These are phyloP conservation scores for Glaucidium brasilianum DNA, from an alignment of 2,113 vertebrate genomes.

Conservation along the genomic window DNA sequence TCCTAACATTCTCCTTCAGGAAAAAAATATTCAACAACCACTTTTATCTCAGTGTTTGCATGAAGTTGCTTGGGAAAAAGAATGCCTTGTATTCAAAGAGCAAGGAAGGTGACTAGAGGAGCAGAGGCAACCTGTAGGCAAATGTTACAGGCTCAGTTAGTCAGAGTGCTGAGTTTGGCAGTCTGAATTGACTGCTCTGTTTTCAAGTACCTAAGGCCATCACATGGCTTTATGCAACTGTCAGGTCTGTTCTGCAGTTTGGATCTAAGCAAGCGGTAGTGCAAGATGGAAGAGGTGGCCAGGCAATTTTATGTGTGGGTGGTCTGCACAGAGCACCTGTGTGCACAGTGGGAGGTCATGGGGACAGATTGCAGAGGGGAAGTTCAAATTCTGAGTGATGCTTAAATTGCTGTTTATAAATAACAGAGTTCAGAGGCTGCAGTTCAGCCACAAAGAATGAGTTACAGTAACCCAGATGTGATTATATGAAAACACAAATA, in stretches of 20 bases:
- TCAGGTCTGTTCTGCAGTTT: neutral
- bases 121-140: neutral
- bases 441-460: neutral
- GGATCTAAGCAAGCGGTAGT: neutral
- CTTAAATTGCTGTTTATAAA: neutral
- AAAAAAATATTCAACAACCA: neutral
- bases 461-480: neutral
- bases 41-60: neutral
- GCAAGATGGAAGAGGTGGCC: neutral
- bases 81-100: neutral
- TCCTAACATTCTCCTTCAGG: constrained; percentile 24
- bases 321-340: neutral
- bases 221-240: neutral
- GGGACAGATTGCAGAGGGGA: neutral
- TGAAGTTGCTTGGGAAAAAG: neutral
- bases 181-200: neutral
- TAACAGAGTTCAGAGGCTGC: neutral
- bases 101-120: neutral
- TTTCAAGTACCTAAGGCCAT: neutral
- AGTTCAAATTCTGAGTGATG: neutral
- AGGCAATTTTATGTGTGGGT: neutral
- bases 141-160: neutral
- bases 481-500: neutral
- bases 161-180: neutral
- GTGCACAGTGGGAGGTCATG: neutral